Conservation (phyloP, 2,113 vertebrate species). For the Emydocephalus ijimae region DNA sequence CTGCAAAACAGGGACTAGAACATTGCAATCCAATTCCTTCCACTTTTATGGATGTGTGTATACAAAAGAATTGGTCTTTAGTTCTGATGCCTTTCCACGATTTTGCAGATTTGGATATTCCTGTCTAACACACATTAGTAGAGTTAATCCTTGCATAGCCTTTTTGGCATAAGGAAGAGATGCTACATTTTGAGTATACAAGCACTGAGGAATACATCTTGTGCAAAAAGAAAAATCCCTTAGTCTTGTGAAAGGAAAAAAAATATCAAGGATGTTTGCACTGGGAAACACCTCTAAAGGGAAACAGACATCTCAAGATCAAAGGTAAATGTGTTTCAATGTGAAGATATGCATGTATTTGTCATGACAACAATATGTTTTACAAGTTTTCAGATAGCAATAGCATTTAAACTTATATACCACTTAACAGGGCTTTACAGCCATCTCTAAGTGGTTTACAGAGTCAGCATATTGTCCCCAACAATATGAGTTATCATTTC, state of each 20-base stretch:
- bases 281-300: background rate
- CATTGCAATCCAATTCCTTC: background rate
- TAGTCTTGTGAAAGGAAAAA: background rate
- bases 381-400: too few relatives aligned
- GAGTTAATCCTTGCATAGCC: background rate
- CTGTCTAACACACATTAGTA: background rate
- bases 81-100: background rate
- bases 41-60: background rate
- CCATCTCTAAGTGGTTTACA: too few relatives aligned
- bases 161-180: background rate
- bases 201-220: background rate
- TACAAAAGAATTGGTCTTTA: background rate
- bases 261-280: background rate
- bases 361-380: background rate
- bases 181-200: background rate
- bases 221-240: background rate
- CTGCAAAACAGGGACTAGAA: background rate
- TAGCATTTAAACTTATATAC: too few relatives aligned
- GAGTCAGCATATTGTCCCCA: too few relatives aligned
- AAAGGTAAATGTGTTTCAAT: background rate
- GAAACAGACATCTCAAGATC: background rate
- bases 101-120: background rate
- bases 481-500: too few relatives aligned
- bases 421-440: too few relatives aligned
- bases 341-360: background rate